Percentiles rank a stretch among this genome's conserved stretches.
phyloP scores from a whole-genome alignment of 2,113 vertebrate genomes.

The Calidris pygmaea region DNA sequence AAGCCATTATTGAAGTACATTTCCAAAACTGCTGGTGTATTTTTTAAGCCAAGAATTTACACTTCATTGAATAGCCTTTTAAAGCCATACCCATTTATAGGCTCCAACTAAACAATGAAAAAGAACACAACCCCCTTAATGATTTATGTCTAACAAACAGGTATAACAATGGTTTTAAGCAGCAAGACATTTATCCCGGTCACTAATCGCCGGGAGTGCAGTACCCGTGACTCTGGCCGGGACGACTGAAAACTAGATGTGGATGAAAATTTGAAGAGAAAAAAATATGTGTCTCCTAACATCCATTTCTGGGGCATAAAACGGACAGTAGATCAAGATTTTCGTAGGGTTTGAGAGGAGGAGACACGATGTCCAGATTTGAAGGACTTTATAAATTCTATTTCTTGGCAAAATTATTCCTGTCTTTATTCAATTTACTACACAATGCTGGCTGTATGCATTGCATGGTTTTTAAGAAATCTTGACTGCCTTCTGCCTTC shows the following conservation, averaged over 20 bases:
- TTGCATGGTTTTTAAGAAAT: not conserved
- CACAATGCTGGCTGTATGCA: not conserved
- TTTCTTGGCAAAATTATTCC: not conserved
- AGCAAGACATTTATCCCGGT: not conserved
- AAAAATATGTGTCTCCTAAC: too few species aligned
- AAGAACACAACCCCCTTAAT: not conserved
- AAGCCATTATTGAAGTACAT: not conserved
- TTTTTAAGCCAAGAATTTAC: not conserved
- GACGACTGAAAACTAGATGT: too few species aligned
- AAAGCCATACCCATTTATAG: not conserved
- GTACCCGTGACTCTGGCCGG: too few species aligned
- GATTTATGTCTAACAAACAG: not conserved
- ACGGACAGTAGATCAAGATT: too few species aligned
- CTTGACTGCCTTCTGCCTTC: not conserved
- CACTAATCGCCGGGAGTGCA: too few species aligned
- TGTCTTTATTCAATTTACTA: not conserved
- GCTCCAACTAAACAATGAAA: not conserved
- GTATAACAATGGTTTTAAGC: not conserved
- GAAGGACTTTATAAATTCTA: too few species aligned
- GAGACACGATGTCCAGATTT: too few species aligned
- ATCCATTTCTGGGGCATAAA: too few species aligned
- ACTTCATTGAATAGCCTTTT: not conserved
- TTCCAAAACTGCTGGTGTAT: not conserved
- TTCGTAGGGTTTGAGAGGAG: too few species aligned
- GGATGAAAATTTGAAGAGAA: too few species aligned